phyloP scores from a whole-genome alignment of 2,797 vertebrate species.

The Oophaga sylvatica region DNA sequence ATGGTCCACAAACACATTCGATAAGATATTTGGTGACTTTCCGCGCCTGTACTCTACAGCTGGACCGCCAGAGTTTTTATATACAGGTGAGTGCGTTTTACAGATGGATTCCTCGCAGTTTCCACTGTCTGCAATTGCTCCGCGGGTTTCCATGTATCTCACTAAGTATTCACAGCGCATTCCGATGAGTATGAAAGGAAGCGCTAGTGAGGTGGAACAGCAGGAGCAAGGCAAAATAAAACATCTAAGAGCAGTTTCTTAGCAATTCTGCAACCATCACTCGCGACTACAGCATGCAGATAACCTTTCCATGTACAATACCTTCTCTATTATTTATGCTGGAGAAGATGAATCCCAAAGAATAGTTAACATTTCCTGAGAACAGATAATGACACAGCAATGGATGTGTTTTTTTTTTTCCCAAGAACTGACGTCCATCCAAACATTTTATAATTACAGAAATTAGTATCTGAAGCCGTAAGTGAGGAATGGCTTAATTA shows the following conservation, averaged over 20 bases:
- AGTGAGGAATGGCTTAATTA: constrained; percentile 3
- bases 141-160: background rate
- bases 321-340: constrained; percentile 36
- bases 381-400: background rate
- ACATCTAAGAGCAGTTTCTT: constrained; percentile 30
- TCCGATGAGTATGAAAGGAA: constrained; percentile 24
- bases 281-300: constrained; percentile 14
- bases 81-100: background rate
- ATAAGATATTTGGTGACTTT: background rate
- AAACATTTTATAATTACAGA: constrained; percentile 23
- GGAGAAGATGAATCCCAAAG: constrained; percentile 1
- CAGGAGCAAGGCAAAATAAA: background rate
- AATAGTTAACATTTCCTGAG: constrained; percentile 24
- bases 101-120: background rate
- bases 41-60: background rate
- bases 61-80: background rate
- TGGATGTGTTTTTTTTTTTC: background rate
- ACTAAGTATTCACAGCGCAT: background rate
- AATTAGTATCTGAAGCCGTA: constrained; percentile 3
- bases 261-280: constrained; percentile 1
- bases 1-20: background rate
- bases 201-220: background rate
- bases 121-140: background rate
- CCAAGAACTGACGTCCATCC: background rate
- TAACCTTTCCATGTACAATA: constrained; percentile 49